Conservation (phyloP, 2,797 vertebrate genomes). For the Sebastes nivosus region DNA sequence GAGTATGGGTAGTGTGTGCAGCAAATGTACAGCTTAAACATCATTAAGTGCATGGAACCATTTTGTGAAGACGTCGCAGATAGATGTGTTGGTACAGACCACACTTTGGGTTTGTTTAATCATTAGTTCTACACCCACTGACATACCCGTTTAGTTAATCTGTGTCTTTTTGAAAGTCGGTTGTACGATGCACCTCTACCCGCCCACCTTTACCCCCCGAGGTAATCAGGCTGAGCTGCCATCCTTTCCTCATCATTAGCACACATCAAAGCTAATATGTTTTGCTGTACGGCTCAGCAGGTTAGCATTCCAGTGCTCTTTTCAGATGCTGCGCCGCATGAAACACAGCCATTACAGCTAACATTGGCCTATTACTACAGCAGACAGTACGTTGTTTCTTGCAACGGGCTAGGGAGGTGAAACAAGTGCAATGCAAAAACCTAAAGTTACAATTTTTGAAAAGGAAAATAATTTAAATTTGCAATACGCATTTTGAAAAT, state of each 20-base stretch:
- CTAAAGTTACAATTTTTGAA: neutral
- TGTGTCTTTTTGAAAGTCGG: conserved; percentile 20
- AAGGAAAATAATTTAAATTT: neutral
- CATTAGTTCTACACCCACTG: conserved; percentile 10
- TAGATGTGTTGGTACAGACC: neutral
- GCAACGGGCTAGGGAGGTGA: neutral
- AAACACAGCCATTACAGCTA: conserved; percentile 47
- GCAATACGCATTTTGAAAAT: neutral
- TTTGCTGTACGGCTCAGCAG: conserved; percentile 67
- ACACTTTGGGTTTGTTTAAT: conserved; percentile 11
- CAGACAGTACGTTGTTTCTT: conserved; percentile 4
- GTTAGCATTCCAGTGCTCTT: conserved; percentile 64
- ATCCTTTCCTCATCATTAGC: conserved; percentile 72
- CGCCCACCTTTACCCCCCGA: conserved; percentile 37
- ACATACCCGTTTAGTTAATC: conserved; percentile 21
- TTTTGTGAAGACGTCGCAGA: neutral
- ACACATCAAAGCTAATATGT: conserved; percentile 71
- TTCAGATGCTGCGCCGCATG: conserved; percentile 52
- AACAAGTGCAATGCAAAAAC: neutral
- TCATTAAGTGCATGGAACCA: neutral
- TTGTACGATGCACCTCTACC: conserved; percentile 12
- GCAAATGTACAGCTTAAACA: neutral
- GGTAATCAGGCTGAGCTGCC: conserved; percentile 35
- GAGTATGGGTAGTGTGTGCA: neutral
- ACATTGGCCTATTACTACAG: conserved; percentile 12